Percentiles rank a stretch among this genome's conserved stretches.
Conservation (phyloP, 2,113 vertebrate species). For the Morone chrysops region DNA sequence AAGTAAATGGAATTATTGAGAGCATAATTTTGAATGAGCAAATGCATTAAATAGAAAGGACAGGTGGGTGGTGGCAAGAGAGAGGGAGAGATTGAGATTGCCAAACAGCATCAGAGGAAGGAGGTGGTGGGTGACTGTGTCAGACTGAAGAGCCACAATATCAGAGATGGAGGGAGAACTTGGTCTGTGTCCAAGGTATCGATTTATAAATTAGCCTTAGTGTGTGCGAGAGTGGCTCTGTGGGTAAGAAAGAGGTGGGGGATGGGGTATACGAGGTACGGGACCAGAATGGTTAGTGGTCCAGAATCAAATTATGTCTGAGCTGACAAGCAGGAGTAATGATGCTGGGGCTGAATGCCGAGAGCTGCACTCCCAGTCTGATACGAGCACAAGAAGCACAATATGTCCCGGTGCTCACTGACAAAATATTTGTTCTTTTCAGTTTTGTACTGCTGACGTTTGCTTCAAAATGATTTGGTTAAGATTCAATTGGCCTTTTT, state of each 20-base stretch:
- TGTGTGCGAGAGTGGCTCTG: conserved; percentile 47
- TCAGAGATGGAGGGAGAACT: conserved; percentile 58
- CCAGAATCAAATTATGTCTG: conserved; percentile 67
- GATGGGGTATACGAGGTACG: conserved; percentile 6
- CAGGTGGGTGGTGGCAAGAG: conserved; percentile 30
- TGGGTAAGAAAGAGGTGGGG: conserved; percentile 31
- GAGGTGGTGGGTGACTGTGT: background rate
- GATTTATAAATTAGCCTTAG: conserved; percentile 75
- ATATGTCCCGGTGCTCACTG: background rate
- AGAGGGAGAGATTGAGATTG: conserved; percentile 14
- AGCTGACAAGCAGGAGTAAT: conserved; percentile 59
- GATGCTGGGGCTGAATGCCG: conserved; percentile 18
- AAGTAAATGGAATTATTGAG: conserved; percentile 72
- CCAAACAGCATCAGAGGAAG: background rate
- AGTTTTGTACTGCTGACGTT: background rate
- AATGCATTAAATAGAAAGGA: conserved; percentile 48
- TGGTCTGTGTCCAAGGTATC: conserved; percentile 66
- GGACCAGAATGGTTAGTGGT: conserved; percentile 65
- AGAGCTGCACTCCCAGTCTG: conserved; percentile 25
- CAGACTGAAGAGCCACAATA: conserved; percentile 46
- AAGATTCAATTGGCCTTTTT: background rate
- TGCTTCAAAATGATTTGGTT: background rate
- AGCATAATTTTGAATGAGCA: conserved; percentile 48
- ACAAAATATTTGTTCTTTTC: background rate
- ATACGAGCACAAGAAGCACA: too few relatives aligned